Conservation (phyloP, 2,888 invertebrate genomes). For the Drosophila nr. medialis region DNA sequence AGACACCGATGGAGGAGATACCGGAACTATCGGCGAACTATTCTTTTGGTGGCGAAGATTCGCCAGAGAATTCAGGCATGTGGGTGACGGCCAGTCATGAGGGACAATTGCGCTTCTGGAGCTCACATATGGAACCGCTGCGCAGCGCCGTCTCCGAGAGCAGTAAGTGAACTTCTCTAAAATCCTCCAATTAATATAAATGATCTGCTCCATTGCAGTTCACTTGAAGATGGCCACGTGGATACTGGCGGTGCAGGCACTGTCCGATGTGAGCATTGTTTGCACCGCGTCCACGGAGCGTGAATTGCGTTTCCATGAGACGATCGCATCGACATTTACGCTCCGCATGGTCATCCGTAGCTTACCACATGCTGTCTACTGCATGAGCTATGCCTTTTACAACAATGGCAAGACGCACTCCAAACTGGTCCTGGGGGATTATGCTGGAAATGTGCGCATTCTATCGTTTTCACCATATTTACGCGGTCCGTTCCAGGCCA, state of each 20-base stretch:
- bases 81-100: conserved; percentile 92
- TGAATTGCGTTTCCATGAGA: conserved; percentile 92
- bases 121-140: conserved; percentile 88
- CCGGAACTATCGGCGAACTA: conserved; percentile 48
- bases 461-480: conserved; percentile 87
- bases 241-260: conserved; percentile 90
- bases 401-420: conserved; percentile 68
- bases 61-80: conserved; percentile 87
- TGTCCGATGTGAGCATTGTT: conserved; percentile 92
- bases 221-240: conserved; percentile 88
- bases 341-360: conserved; percentile 89
- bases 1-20: conserved; percentile 58
- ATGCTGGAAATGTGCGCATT: conserved; percentile 89
- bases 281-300: conserved; percentile 91
- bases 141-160: conserved; percentile 88
- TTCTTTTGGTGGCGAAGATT: conserved; percentile 64
- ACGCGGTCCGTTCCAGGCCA: conserved; percentile 90
- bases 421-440: conserved; percentile 90
- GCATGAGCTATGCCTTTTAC: conserved; percentile 80
- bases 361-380: conserved; percentile 82
- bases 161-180: conserved; percentile 84
- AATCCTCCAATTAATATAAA: neutral
- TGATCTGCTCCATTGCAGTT: conserved; percentile 83
- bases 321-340: conserved; percentile 90
- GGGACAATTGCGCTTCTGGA: conserved; percentile 92